These are phyloP conservation scores for Odiellus spinosus DNA, from an alignment of 2,888 invertebrate genomes.

Conservation along the genomic window DNA sequence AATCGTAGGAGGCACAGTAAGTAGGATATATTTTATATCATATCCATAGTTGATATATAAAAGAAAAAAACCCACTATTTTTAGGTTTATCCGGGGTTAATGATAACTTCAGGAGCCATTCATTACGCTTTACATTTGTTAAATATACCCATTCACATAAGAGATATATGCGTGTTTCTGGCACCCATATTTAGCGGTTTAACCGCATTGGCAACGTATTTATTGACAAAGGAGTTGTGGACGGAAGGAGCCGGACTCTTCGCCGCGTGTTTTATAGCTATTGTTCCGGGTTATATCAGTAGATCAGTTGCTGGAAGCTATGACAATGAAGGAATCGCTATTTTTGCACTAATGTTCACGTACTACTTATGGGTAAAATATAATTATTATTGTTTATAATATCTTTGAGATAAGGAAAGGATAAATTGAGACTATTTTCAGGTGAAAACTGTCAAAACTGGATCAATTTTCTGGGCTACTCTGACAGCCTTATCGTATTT, in stretches of 20 bases:
- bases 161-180: constrained; percentile 96
- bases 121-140: constrained; percentile 79
- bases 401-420: neutral
- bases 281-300: constrained; percentile 97
- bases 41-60: too few species aligned
- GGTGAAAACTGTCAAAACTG: constrained; percentile 85
- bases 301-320: constrained; percentile 98
- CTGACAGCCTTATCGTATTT: constrained; percentile 92
- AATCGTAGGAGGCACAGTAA: constrained; percentile 92
- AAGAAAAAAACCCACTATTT: too few species aligned
- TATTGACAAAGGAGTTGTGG: constrained; percentile 95
- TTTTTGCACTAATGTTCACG: constrained; percentile 96
- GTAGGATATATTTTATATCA: constrained; percentile 13
- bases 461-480: constrained; percentile 90
- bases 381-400: neutral
- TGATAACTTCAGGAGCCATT: constrained; percentile 96
- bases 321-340: constrained; percentile 99
- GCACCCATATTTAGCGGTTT: constrained; percentile 96
- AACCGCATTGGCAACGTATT: constrained; percentile 92
- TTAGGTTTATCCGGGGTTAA: constrained; percentile 83
- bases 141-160: constrained; percentile 93
- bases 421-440: constrained; percentile 19
- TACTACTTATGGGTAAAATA: constrained; percentile 80
- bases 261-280: constrained; percentile 97
- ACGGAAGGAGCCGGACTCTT: constrained; percentile 89